These are phyloP conservation scores for Reticulitermes lucifugus DNA, from an alignment of 2,888 invertebrate species.

Conservation along the genomic window DNA sequence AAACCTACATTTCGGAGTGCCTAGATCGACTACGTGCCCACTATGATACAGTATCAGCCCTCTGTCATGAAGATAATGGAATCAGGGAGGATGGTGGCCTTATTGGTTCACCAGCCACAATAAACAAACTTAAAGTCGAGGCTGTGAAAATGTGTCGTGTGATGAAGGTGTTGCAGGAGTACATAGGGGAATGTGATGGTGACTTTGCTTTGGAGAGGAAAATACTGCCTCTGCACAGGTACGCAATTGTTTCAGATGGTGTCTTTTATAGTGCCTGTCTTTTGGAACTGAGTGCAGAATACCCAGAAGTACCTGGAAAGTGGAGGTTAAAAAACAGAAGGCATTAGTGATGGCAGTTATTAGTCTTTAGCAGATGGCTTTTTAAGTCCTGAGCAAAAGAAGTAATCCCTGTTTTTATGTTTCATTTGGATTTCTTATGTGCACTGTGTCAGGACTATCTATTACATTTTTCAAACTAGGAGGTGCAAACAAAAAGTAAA, in stretches of 20 bases:
- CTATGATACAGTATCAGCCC: conserved; percentile 82
- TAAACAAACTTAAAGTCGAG: conserved; percentile 70
- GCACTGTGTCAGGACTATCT: no score
- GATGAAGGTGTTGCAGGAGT: conserved; percentile 93
- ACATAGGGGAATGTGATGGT: conserved; percentile 94
- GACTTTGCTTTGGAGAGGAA: conserved; percentile 89
- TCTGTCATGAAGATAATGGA: conserved; percentile 65
- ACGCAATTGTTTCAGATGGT: background rate
- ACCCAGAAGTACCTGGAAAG: no score
- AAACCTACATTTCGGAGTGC: conserved; percentile 92
- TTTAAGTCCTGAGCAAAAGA: no score
- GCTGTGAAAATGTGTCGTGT: conserved; percentile 92
- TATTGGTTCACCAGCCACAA: conserved; percentile 4
- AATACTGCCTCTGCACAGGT: conserved; percentile 87
- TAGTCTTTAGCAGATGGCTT: no score
- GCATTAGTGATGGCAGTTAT: no score
- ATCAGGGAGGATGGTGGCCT: conserved; percentile 60
- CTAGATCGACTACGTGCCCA: conserved; percentile 88
- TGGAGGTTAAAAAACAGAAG: no score
- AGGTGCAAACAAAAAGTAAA: no score
- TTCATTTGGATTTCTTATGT: no score
- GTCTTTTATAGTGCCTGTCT: no score
- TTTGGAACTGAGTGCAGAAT: no score
- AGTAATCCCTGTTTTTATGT: no score
- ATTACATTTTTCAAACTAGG: no score